A percentile compares a stretch with the other conserved stretches of the same genome.
phyloP scores from a whole-genome alignment of 2,888 invertebrate species.

The Agrenia bidenticulata region DNA sequence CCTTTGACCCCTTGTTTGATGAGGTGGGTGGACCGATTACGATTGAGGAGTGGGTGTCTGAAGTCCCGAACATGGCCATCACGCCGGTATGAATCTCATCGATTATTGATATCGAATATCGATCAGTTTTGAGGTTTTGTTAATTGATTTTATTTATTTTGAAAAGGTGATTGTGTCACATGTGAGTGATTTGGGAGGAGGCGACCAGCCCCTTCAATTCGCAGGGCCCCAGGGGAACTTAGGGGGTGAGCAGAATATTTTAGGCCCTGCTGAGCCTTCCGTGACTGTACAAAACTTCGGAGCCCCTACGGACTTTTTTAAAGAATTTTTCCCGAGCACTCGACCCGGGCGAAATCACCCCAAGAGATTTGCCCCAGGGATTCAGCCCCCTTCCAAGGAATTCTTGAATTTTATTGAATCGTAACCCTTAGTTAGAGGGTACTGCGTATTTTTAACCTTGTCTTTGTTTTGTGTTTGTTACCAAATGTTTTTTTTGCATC shows the following conservation, averaged over 20 bases:
- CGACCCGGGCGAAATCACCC: conserved; percentile 12
- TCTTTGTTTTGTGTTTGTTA: no score
- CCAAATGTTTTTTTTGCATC: no score
- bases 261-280: background rate
- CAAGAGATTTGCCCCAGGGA: conserved; percentile 9
- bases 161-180: no score
- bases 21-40: conserved; percentile 32
- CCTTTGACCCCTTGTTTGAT: conserved; percentile 23
- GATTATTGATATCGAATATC: no score
- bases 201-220: no score
- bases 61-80: conserved; percentile 30
- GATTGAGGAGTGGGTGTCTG: conserved; percentile 33
- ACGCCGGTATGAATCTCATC: background rate
- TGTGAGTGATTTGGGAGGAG: no score
- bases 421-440: no score
- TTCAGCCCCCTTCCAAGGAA: conserved; percentile 4
- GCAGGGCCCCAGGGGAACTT: background rate
- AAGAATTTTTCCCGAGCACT: conserved; percentile 17
- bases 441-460: no score
- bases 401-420: conserved; percentile 1
- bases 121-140: no score
- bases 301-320: conserved; percentile 6
- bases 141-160: no score
- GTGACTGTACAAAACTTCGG: background rate
- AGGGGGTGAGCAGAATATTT: background rate